A percentile compares a stretch with the other conserved stretches of the same genome.
Conservation (phyloP, 30 jellyfish, hydroid and myxozoan species). For the Hydractinia echinata region DNA sequence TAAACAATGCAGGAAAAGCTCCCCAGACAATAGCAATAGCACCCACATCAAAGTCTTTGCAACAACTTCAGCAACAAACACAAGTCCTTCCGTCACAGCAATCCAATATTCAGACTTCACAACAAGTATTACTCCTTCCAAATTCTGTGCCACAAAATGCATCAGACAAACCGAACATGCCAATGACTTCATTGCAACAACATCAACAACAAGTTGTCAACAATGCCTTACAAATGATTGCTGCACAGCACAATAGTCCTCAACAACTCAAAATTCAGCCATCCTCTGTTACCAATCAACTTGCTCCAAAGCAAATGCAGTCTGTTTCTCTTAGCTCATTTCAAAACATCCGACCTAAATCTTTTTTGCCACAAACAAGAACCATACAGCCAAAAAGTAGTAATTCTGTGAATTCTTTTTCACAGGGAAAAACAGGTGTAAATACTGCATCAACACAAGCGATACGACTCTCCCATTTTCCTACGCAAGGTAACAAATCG, state of each 20-base stretch:
- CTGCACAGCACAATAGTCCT: not conserved
- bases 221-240: not conserved
- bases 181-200: not conserved
- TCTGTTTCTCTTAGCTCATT: conserved; percentile 26
- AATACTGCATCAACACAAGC: not conserved
- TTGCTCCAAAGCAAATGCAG: conserved; percentile 16
- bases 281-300: not conserved
- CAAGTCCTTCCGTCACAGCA: not conserved
- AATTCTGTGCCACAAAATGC: not conserved
- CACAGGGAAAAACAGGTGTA: not conserved
- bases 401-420: not conserved
- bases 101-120: not conserved
- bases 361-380: conserved; percentile 9
- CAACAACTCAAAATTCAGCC: conserved; percentile 7
- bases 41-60: not conserved
- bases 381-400: conserved; percentile 8
- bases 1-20: conserved; percentile 15
- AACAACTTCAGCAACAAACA: conserved; percentile 8
- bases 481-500: not conserved
- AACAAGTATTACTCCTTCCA: not conserved
- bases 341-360: conserved; percentile 33
- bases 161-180: conserved; percentile 5
- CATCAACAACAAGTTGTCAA: conserved; percentile 5
- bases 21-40: conserved; percentile 27
- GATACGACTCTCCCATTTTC: conserved; percentile 34